Conservation (phyloP, 2,888 invertebrate genomes). For the Caenorhabditis plicata region DNA sequence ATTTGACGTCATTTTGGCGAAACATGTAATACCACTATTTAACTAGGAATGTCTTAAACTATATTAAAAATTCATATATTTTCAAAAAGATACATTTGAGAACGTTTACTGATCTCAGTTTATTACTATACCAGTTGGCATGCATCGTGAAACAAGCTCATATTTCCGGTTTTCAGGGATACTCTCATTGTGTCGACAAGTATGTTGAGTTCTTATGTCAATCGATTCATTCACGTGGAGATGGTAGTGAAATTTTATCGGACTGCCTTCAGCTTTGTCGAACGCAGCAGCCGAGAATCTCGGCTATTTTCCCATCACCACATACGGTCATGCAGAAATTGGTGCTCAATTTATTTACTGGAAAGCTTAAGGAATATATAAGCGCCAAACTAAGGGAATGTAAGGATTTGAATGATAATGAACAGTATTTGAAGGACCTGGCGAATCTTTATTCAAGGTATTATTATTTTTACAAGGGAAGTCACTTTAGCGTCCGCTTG, state of each 20-base stretch:
- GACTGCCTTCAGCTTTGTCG: conserved; percentile 86
- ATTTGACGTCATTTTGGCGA: no score
- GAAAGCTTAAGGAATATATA: conserved; percentile 79
- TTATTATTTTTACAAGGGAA: conserved; percentile 71
- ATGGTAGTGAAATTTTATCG: conserved; percentile 84
- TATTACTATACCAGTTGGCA: no score
- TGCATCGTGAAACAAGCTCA: no score
- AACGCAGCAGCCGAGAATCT: conserved; percentile 76
- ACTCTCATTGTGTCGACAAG: conserved; percentile 91
- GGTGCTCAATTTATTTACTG: conserved; percentile 85
- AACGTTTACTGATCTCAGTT: no score
- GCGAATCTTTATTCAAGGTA: conserved; percentile 87
- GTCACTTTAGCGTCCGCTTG: no score
- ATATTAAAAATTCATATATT: no score
- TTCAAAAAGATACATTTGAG: no score
- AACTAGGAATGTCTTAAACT: no score
- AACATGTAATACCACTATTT: no score
- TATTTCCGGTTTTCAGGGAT: conserved; percentile 72
- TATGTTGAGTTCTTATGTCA: conserved; percentile 94
- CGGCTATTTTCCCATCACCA: conserved; percentile 87
- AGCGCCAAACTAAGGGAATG: conserved; percentile 74
- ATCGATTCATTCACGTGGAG: conserved; percentile 34
- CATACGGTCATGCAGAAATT: conserved; percentile 97
- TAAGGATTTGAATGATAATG: conserved; percentile 77
- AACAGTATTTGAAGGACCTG: conserved; percentile 84